These are phyloP conservation scores for Pseudotriccus pelzelni DNA, from an alignment of 2,797 vertebrate genomes.

Conservation along the genomic window DNA sequence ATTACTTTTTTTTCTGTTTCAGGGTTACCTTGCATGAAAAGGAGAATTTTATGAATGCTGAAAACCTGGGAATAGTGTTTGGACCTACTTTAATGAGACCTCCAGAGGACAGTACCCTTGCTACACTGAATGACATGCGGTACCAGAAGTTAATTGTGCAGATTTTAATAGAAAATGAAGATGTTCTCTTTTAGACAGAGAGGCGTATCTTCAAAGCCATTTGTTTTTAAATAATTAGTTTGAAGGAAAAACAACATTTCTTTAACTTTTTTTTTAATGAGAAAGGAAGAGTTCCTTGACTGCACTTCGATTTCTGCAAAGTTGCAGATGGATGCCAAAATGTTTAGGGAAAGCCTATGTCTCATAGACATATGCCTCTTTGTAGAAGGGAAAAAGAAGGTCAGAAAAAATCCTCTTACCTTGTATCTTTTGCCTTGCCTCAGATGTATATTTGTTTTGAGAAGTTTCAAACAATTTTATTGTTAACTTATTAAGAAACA, in stretches of 20 bases:
- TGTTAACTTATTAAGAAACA: conserved; percentile 76
- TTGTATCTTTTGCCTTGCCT: conserved; percentile 74
- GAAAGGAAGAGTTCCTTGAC: conserved; percentile 55
- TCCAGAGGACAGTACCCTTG: conserved; percentile 92
- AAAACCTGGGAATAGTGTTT: conserved; percentile 97
- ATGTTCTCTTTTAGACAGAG: conserved; percentile 90
- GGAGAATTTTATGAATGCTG: conserved; percentile 97
- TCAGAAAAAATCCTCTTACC: conserved; percentile 66
- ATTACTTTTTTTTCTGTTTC: conserved; percentile 5
- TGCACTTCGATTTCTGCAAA: conserved; percentile 69
- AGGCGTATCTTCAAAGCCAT: conserved; percentile 71
- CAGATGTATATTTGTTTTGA: conserved; percentile 72
- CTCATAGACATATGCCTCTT: conserved; percentile 80
- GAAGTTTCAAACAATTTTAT: conserved; percentile 71
- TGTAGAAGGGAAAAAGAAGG: conserved; percentile 63
- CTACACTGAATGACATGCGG: conserved; percentile 96
- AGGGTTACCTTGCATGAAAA: conserved; percentile 95
- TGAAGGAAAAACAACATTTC: conserved; percentile 69
- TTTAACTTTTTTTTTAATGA: conserved; percentile 62
- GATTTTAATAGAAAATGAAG: conserved; percentile 98
- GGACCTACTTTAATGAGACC: conserved; percentile 97
- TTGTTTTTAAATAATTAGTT: conserved; percentile 73
- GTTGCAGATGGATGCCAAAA: conserved; percentile 75
- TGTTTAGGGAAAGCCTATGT: conserved; percentile 74
- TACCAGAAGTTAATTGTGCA: conserved; percentile 97